Conservation (phyloP, 2,888 invertebrate species). For the Belgica antarctica region DNA sequence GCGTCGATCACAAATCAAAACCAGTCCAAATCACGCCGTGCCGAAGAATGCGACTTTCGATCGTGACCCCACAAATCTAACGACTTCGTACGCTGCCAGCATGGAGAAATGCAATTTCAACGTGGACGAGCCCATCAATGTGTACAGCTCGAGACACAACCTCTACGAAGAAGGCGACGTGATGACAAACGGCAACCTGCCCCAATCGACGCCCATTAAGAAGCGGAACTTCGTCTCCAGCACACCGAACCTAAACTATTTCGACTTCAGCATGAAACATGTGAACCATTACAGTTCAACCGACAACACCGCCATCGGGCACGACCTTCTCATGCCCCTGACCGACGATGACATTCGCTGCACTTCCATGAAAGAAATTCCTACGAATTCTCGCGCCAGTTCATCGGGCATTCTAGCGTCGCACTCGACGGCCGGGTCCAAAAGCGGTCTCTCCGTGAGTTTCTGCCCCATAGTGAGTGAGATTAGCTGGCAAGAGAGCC, state of each 20-base stretch:
- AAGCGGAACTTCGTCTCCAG: slow-evolving; percentile 53
- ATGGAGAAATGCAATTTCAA: slow-evolving; percentile 54
- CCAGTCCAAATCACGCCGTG: slow-evolving; percentile 36
- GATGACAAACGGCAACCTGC: slow-evolving; percentile 49
- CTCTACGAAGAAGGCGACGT: too few species aligned
- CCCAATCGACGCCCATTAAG: slow-evolving; percentile 2
- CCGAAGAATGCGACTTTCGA: slow-evolving; percentile 50
- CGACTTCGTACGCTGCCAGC: slow-evolving; percentile 53
- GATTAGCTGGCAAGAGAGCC: slow-evolving; percentile 69
- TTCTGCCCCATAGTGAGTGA: slow-evolving; percentile 78
- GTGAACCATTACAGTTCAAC: slow-evolving; percentile 38
- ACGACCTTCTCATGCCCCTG: slow-evolving; percentile 1
- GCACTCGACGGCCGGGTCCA: slow-evolving; percentile 53
- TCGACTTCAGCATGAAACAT: slow-evolving; percentile 37
- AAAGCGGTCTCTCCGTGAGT: slow-evolving; percentile 62
- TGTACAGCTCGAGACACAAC: slow-evolving; percentile 34
- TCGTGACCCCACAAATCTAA: slow-evolving; percentile 54
- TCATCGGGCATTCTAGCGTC: slow-evolving; percentile 48
- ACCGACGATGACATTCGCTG: slow-evolving; percentile 56
- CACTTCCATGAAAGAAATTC: slow-evolving; percentile 62
- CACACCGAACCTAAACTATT: slow-evolving; percentile 63
- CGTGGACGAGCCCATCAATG: slow-evolving; percentile 39
- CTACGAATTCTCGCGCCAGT: slow-evolving; percentile 49
- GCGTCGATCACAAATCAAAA: slow-evolving; percentile 44
- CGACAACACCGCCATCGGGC: slow-evolving; percentile 5